phyloP scores from a whole-genome alignment of 2,797 vertebrate genomes.

The Cyclura pinguis region DNA sequence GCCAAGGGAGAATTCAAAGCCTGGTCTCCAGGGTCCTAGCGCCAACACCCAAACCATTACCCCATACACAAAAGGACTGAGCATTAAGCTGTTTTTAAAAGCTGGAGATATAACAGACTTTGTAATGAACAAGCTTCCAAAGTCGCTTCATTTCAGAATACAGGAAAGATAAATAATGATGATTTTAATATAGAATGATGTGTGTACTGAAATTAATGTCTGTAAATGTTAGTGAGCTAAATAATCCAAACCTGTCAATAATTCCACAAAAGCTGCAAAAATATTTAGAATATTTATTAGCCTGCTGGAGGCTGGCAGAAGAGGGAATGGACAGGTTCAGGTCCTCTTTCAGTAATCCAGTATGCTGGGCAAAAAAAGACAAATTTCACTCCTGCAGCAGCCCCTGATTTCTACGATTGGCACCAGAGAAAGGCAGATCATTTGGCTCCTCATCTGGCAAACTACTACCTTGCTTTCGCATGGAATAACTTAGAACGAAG shows the following conservation, averaged over 20 bases:
- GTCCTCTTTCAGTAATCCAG: not conserved
- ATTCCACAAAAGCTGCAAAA: constrained; percentile 1
- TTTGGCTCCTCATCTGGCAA: not conserved
- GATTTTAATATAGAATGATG: not conserved
- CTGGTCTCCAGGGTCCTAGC: no score
- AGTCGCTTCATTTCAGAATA: not conserved
- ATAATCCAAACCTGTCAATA: not conserved
- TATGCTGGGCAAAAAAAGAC: not conserved
- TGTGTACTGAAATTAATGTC: not conserved
- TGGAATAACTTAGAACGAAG: not conserved
- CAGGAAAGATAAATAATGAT: not conserved
- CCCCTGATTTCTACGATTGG: not conserved
- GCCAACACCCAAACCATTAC: no score
- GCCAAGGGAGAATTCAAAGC: no score
- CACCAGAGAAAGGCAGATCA: not conserved
- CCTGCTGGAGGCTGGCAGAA: not conserved
- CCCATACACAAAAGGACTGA: not conserved
- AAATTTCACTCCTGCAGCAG: no score
- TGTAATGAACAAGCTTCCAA: not conserved
- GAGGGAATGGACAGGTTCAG: not conserved
- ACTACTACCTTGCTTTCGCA: not conserved
- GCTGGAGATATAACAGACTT: not conserved
- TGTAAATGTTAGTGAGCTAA: not conserved
- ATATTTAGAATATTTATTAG: not conserved
- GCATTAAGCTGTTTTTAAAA: not conserved